Conservation (phyloP, 2,113 vertebrate species). For the Apeltes quadracus region DNA sequence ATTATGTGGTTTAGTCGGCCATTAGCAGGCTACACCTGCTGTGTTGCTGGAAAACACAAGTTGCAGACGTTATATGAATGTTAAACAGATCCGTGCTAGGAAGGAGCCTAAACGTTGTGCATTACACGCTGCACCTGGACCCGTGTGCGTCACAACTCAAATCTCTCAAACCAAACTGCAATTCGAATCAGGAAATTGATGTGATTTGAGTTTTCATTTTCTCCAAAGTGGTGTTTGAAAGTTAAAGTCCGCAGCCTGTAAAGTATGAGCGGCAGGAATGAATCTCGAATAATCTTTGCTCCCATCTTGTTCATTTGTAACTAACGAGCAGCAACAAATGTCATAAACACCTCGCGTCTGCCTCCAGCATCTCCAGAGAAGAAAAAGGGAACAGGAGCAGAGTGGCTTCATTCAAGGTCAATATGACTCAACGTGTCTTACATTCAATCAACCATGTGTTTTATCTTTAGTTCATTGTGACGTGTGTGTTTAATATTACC, state of each 20-base stretch:
- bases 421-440: slow-evolving; percentile 10
- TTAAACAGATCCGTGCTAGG: slow-evolving; percentile 26
- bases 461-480: slow-evolving; percentile 7
- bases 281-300: background rate
- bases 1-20: background rate
- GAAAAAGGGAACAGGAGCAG: background rate
- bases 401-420: background rate
- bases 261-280: background rate
- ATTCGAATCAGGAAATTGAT: background rate
- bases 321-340: background rate
- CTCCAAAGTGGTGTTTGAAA: slow-evolving; percentile 10
- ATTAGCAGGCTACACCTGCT: background rate
- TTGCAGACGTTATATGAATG: slow-evolving; percentile 26
- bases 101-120: background rate
- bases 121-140: background rate
- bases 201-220: background rate
- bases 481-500: slow-evolving; percentile 4
- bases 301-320: background rate
- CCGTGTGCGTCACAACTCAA: background rate
- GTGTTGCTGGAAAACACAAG: slow-evolving; percentile 12
- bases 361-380: background rate
- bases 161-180: background rate
- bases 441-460: slow-evolving; percentile 16
- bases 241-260: background rate
- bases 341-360: background rate